Conservation (phyloP, 2,888 invertebrate species). For the Eilema sororculum region DNA sequence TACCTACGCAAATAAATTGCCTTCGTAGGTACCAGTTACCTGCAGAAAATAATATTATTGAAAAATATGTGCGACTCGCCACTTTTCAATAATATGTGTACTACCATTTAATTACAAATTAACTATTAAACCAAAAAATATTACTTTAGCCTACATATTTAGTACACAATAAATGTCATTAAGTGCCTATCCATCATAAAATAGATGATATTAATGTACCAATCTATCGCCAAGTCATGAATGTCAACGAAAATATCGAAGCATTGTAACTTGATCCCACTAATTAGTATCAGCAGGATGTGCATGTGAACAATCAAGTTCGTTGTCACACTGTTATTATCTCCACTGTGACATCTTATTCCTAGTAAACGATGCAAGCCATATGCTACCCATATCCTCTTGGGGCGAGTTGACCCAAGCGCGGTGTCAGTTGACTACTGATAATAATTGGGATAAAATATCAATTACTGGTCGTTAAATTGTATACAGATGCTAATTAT, state of each 20-base stretch:
- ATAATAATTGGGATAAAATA: conserved; percentile 30
- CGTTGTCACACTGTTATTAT: conserved; percentile 27
- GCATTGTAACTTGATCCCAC: conserved; percentile 44
- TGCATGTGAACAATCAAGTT: conserved; percentile 34
- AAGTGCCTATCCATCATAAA: too few species aligned
- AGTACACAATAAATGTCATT: neutral
- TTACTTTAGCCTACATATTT: neutral
- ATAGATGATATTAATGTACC: neutral
- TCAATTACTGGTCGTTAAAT: conserved; percentile 27
- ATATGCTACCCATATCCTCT: conserved; percentile 45
- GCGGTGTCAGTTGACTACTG: conserved; percentile 32
- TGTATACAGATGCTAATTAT: conserved; percentile 1
- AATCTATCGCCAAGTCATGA: too few species aligned
- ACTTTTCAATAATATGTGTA: too few species aligned
- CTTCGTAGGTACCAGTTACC: too few species aligned
- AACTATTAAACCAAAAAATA: too few species aligned
- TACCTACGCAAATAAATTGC: too few species aligned
- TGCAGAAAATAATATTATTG: too few species aligned
- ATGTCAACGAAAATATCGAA: conserved; percentile 10
- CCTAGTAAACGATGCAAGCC: conserved; percentile 29
- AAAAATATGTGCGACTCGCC: too few species aligned
- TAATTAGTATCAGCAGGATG: conserved; percentile 48
- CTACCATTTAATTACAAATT: too few species aligned
- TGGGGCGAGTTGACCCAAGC: conserved; percentile 40
- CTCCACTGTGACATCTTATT: conserved; percentile 42